Conservation (phyloP, 2,113 vertebrate species). For the Tiliqua scincoides region DNA sequence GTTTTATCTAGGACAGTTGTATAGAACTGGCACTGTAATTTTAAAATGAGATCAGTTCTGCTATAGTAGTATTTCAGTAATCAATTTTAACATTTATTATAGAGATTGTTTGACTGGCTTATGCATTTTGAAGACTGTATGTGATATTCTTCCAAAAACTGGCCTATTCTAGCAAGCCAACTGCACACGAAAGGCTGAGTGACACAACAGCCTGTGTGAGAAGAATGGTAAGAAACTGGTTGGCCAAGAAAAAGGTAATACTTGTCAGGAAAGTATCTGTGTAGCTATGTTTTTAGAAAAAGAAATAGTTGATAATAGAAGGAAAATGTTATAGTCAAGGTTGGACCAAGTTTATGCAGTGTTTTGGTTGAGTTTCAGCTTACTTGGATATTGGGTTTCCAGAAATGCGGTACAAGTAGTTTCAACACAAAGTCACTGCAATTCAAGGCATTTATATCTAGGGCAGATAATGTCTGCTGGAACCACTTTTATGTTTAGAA, state of each 20-base stretch:
- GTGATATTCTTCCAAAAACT: background rate
- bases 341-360: background rate
- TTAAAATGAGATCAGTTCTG: background rate
- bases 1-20: background rate
- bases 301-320: background rate
- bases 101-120: background rate
- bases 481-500: background rate
- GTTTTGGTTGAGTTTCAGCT: conserved; percentile 4
- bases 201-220: background rate
- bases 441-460: background rate
- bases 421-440: conserved; percentile 3
- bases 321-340: background rate
- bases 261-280: background rate
- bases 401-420: conserved; percentile 9
- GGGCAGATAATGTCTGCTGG: background rate
- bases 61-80: background rate
- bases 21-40: background rate
- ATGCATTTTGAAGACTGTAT: background rate
- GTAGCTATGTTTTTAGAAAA: background rate
- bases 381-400: conserved; percentile 1
- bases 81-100: background rate
- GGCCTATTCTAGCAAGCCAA: no score
- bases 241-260: background rate
- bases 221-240: background rate
- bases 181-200: background rate